Evolutionary conservation across 2,113 vertebrate genomes (phyloP).

Genomic region (Naja naja): DNA sequence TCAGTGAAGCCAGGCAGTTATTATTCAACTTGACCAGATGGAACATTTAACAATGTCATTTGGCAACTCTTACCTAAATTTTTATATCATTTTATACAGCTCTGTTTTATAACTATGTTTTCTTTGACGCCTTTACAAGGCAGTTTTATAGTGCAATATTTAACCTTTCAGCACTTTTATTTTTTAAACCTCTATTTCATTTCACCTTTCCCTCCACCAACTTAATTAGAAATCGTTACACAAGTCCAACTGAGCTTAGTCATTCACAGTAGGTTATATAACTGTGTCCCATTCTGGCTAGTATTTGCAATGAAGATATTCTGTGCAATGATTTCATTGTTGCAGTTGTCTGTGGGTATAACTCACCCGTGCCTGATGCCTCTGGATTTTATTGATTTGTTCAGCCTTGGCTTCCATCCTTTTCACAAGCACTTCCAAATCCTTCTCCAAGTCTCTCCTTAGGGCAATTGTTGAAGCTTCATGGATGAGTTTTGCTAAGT

Average conservation of each 20-base stretch:
- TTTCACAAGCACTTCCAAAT: conserved; percentile 81
- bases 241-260: not conserved
- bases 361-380: conserved; percentile 80
- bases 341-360: not conserved
- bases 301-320: not conserved
- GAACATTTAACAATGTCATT: not conserved
- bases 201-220: not conserved
- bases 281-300: not conserved
- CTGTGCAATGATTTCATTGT: not conserved
- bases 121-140: not conserved
- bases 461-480: conserved; percentile 70
- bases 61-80: not conserved
- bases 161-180: not conserved
- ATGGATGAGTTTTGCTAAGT: conserved; percentile 78
- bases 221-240: not conserved
- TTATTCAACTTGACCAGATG: not conserved
- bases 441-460: conserved; percentile 77
- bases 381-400: conserved; percentile 87
- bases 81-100: not conserved
- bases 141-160: not conserved
- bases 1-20: not conserved
- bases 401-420: conserved; percentile 94
- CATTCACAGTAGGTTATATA: not conserved
- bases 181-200: not conserved
- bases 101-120: not conserved